Base-by-base conservation (phyloP, 1,140 invertebrate genomes). In the Rhysida immarginata region DNA sequence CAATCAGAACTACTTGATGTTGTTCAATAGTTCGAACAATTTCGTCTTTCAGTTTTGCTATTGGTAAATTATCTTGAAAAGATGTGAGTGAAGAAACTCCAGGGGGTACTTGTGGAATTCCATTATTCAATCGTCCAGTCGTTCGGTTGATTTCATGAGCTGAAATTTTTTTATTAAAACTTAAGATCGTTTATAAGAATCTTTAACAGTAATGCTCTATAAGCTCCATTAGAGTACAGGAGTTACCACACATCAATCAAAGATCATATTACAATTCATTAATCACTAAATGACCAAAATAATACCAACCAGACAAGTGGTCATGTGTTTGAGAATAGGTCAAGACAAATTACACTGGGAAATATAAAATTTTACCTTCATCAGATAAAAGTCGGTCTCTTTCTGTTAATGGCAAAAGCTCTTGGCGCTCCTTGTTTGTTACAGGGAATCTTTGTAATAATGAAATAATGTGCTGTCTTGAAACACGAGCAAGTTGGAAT, bases 401-500 rank as follows among this genome's bases (percentile, higher is more conserved):
- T 66, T 82, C 78, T 44, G 72, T 74, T 26, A 74, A 74, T 11
- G 78, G 80, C 23, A 77, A 65, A 20, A 80, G 68, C 57, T 81
- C 79, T 57, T 80, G 76, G n/a, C 75, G 68, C 69, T 87, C 84
- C 61, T 82, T 83, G 56, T 73, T 77, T 5, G 80, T 83, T 1
- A 87, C 71, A 0, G 85, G 84, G 67, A 78, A 84, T 27, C 78
- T 75, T 58, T 81, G 78, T 27, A 84, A 65, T 23, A 82, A 68
- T 59, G 63, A 73, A 23, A 70, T 69, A 50, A 81, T 74, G 56
- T 75, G 75, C 48, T 81, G 78, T 51, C 78, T 71, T 24, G 83
- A 82, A 42, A 75, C 70, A 1, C 77, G 75, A 53, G 78, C 77
- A 43, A 87, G 64, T 52, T 80, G 77, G 42, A 86, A 75, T 29